Percentiles rank a stretch among this genome's conserved stretches.
Conservation (phyloP, 2,888 invertebrate species). For the Andricus curvator region DNA sequence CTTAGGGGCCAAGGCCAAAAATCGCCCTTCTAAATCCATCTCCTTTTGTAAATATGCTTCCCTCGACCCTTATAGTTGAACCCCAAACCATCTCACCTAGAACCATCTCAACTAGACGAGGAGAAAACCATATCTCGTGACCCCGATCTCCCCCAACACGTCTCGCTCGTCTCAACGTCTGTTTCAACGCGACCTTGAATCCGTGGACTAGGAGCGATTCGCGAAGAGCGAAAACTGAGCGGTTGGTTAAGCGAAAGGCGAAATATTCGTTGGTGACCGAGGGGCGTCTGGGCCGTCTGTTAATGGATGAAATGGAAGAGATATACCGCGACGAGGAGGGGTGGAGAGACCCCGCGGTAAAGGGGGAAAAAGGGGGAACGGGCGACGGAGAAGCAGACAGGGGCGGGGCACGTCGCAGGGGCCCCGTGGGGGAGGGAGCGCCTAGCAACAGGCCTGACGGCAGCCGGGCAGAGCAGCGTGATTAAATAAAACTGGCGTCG, state of each 20-base stretch:
- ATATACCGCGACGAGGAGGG: slow-evolving; percentile 52
- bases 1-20: background rate
- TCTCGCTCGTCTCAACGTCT: slow-evolving; percentile 17
- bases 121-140: slow-evolving; percentile 19
- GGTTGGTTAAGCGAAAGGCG: slow-evolving; percentile 51
- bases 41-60: background rate
- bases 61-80: background rate
- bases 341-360: slow-evolving; percentile 52
- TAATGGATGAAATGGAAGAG: slow-evolving; percentile 60
- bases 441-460: slow-evolving; percentile 75
- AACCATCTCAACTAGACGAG: background rate
- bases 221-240: slow-evolving; percentile 38
- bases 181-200: slow-evolving; percentile 52
- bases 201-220: slow-evolving; percentile 53
- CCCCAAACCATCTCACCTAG: background rate
- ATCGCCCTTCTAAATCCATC: background rate
- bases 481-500: slow-evolving; percentile 76
- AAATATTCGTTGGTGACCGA: slow-evolving; percentile 58
- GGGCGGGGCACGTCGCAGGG: slow-evolving; percentile 61
- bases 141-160: slow-evolving; percentile 34
- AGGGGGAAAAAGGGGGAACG: slow-evolving; percentile 46
- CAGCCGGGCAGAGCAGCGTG: slow-evolving; percentile 69
- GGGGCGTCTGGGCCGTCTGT: slow-evolving; percentile 54
- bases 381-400: slow-evolving; percentile 60
- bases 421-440: slow-evolving; percentile 69